Base-by-base conservation (phyloP, 1,140 invertebrate species). In the Drosophila murphyi region DNA sequence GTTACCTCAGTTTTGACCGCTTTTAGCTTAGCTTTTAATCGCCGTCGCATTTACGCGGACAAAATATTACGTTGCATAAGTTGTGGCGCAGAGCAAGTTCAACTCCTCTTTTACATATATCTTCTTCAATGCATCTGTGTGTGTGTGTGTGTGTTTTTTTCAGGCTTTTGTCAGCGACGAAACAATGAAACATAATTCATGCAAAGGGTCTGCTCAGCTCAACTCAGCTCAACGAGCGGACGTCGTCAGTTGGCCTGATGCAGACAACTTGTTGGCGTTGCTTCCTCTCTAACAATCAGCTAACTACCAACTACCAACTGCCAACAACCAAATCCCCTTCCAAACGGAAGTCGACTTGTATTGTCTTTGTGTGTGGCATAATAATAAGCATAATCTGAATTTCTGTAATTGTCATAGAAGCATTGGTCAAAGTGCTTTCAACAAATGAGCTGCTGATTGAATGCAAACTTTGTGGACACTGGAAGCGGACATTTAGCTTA, bases 41-140 rank as follows among this genome's bases (percentile, higher is more conserved):
- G 75, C 31, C 57, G 52, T 48, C 56, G 28, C 63, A 48, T 60
- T 60, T 31, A 75, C 45, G 60, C 6, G 20, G 59, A 43, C 47
- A 48, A 81, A 81, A 72, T 67, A 78, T 75, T 78, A 68, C 52
- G 72, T 74, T 79, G 82, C 82, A 82, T 87, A 82, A 82, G 79
- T 69, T 75, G 20, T 65, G 72, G 63, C 54, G 41, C 47, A 55
- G 47, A 31, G 7, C 52, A 20, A 35, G 37, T 28, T 12, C 76
- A n/a, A 34, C 12, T 8, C 28, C 50, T 43, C 35, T 5, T 31
- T 12, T 5, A 20, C 20, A 1, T 20, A 20, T 20, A 20, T 20
- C 20, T 20, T 20, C 20, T 20, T 20, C 20, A 20, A 6, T 43
- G 8, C 35, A 32, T 32, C 20, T 28, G 54, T 32, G 32, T 35